These are phyloP conservation scores for Drosophila neonasuta DNA, from an alignment of 2,888 invertebrate species.

Conservation along the genomic window DNA sequence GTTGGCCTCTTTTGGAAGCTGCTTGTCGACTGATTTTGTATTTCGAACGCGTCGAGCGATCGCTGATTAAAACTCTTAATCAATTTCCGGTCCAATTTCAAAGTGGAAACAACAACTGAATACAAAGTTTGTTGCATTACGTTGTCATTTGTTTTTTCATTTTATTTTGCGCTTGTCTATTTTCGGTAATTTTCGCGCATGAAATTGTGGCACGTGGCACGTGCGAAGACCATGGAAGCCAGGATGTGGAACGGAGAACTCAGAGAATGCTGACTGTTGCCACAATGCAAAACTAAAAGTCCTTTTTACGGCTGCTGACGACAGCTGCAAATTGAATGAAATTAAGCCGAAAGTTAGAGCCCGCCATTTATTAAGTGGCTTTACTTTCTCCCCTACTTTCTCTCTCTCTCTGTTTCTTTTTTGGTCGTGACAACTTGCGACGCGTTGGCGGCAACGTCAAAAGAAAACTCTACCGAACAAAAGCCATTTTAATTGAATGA, in stretches of 20 bases:
- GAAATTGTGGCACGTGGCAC: slow-evolving; percentile 32
- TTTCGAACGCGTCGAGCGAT: slow-evolving; percentile 41
- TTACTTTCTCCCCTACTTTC: slow-evolving; percentile 3
- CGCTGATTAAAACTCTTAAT: slow-evolving; percentile 69
- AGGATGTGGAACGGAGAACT: too few species aligned
- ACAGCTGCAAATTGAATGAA: slow-evolving; percentile 74
- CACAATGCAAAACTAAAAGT: slow-evolving; percentile 69
- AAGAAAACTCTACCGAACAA: slow-evolving; percentile 32
- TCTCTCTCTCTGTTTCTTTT: slow-evolving; percentile 5
- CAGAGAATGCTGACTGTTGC: slow-evolving; percentile 9
- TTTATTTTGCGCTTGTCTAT: slow-evolving; percentile 15
- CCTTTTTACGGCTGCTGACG: slow-evolving; percentile 74
- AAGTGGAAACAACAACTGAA: slow-evolving; percentile 16
- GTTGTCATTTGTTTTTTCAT: background rate
- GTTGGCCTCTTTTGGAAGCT: slow-evolving; percentile 8
- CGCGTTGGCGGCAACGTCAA: background rate
- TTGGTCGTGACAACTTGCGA: slow-evolving; percentile 7
- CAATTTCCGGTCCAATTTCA: slow-evolving; percentile 66
- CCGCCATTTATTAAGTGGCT: slow-evolving; percentile 70
- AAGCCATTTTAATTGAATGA: slow-evolving; percentile 61
- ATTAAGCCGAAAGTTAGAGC: slow-evolving; percentile 63
- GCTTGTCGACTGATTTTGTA: slow-evolving; percentile 55
- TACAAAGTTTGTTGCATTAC: slow-evolving; percentile 16
- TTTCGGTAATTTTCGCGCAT: slow-evolving; percentile 33
- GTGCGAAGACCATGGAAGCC: background rate